Base-by-base conservation (phyloP, 2,797 vertebrate genomes). In the Zalophus californianus region DNA sequence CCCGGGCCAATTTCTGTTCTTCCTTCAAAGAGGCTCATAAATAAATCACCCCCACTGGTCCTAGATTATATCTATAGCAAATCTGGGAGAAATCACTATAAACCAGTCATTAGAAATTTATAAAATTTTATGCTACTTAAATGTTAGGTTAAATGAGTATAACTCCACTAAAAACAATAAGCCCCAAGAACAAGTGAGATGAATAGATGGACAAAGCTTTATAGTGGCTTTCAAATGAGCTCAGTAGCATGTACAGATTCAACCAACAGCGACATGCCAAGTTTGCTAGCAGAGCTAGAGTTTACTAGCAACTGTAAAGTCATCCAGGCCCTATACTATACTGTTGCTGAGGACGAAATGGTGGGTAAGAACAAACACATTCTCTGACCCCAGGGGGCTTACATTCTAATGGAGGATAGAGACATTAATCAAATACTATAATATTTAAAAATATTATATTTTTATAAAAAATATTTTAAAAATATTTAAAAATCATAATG, bases 61-160 rank as follows among this genome's bases (percentile, higher is more conserved):
- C 14, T 32, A 77, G n/a, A 62, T 29, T n/a, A 21, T 32, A 50
- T 54, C 16, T 66, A 35, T 1, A 84, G 78, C 5, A 95, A 88
- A 92, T 66, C 23, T 77, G 5, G 21, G 9, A 50, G 58, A 56
- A 96, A 82, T 0, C 2, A 10, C 20, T 78, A 56, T 64, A 95
- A 77, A 32, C 1, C 29, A 73, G 62, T 68, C 48, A 54, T 41
- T 54, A 89, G 21, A 85, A 44, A 79, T 79, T 8, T 8, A 58
- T 54, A 62, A 66, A 60, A 90, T 41, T 23, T 52, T 58, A 70
- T 60, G 54, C 25, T 87, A 95, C 32, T 86, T 35, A 96, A 96
- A 83, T 9, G 7, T 75, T 72, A 78, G 1, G 3, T 85, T 73
- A 38, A 92, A 48, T 86, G 18, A 82, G 14, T 77, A 68, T 35